Percentiles rank a stretch among this genome's conserved stretches.
These are phyloP conservation scores for Sebastes umbrosus DNA, from an alignment of 2,797 vertebrate species.

Conservation along the genomic window DNA sequence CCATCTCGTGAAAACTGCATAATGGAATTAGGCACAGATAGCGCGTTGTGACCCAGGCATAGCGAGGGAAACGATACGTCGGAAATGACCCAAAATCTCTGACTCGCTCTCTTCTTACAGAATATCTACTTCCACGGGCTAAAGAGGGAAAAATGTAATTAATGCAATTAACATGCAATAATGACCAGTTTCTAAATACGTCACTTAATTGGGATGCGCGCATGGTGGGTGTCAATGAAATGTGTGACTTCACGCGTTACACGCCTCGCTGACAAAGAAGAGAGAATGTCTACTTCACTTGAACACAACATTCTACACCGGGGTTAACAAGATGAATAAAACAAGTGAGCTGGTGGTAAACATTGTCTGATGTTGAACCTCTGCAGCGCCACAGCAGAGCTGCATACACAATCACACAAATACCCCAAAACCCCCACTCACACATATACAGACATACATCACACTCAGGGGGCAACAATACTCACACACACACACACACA, in stretches of 20 bases:
- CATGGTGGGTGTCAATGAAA: conserved; percentile 18
- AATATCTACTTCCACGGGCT: conserved; percentile 20
- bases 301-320: conserved; percentile 24
- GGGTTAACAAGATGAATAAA: conserved; percentile 72
- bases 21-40: conserved; percentile 73
- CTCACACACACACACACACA: no score
- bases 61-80: conserved; percentile 38
- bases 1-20: conserved; percentile 73
- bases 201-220: conserved; percentile 19
- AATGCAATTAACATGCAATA: conserved; percentile 28
- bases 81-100: conserved; percentile 58
- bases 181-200: conserved; percentile 16
- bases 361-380: conserved; percentile 61
- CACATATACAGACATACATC: neutral
- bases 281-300: conserved; percentile 36
- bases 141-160: conserved; percentile 27
- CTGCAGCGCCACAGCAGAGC: conserved; percentile 20
- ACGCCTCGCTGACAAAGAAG: conserved; percentile 29
- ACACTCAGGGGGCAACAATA: neutral
- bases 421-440: neutral
- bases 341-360: conserved; percentile 58
- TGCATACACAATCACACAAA: conserved; percentile 9
- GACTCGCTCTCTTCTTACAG: conserved; percentile 22
- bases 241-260: conserved; percentile 37
- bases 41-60: conserved; percentile 55